These are phyloP conservation scores for Aporophyla nigra DNA, from an alignment of 2,888 invertebrate genomes.

Conservation along the genomic window DNA sequence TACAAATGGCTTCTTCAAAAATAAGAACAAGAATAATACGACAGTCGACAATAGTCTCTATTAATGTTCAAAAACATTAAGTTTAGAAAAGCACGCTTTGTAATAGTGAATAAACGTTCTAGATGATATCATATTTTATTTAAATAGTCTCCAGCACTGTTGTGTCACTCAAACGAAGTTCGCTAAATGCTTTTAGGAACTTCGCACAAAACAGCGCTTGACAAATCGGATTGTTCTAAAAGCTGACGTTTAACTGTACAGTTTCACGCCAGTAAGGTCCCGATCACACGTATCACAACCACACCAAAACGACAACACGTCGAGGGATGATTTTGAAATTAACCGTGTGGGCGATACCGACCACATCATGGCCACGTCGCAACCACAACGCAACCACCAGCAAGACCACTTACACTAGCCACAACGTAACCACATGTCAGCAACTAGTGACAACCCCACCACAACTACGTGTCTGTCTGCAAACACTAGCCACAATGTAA, in stretches of 20 bases:
- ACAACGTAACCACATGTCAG: too few relatives aligned
- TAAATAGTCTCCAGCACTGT: conserved; percentile 5
- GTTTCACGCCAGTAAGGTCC: background rate
- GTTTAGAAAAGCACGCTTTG: background rate
- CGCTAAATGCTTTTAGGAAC: conserved; percentile 8
- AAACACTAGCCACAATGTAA: too few relatives aligned
- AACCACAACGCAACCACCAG: background rate
- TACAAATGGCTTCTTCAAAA: background rate
- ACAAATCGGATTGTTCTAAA: conserved; percentile 1
- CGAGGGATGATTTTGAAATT: background rate
- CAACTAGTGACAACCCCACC: background rate
- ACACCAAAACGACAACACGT: background rate
- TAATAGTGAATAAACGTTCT: conserved; percentile 22
- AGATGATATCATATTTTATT: conserved; percentile 7
- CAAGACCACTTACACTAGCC: background rate
- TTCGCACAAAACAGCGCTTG: background rate
- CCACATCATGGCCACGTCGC: background rate
- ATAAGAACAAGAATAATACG: background rate
- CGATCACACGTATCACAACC: background rate
- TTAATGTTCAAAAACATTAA: background rate
- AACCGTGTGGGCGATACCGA: background rate
- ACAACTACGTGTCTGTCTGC: background rate
- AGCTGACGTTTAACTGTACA: conserved; percentile 4
- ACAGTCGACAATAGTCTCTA: background rate
- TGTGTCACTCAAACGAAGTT: conserved; percentile 2